A percentile compares a stretch with the other conserved stretches of the same genome.
Conservation (phyloP, 2,113 vertebrate genomes). For the Pseudonaja textilis region DNA sequence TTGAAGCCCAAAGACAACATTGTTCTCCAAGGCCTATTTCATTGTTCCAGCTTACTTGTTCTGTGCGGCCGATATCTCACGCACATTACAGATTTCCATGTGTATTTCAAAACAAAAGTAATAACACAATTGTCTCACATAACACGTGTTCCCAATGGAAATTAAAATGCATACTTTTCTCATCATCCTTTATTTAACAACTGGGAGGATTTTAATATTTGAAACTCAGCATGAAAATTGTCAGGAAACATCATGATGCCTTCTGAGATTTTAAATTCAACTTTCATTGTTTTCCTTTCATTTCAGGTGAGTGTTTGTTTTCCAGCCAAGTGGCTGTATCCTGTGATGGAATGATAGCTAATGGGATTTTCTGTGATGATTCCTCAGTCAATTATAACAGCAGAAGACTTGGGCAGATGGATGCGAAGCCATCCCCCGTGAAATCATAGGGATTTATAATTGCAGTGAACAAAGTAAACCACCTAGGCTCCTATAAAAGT, state of each 20-base stretch:
- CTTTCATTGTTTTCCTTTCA: slow-evolving; percentile 35
- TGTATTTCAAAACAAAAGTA: slow-evolving; percentile 25
- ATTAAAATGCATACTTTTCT: slow-evolving; percentile 33
- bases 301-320: slow-evolving; percentile 30
- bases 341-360: slow-evolving; percentile 22
- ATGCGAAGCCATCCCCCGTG: slow-evolving; percentile 18
- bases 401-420: slow-evolving; percentile 15
- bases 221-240: slow-evolving; percentile 32
- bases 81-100: background rate
- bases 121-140: slow-evolving; percentile 28
- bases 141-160: slow-evolving; percentile 17
- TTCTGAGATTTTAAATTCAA: slow-evolving; percentile 26
- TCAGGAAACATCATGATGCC: slow-evolving; percentile 22
- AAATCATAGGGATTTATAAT: slow-evolving; percentile 9
- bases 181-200: slow-evolving; percentile 40
- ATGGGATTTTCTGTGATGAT: slow-evolving; percentile 28
- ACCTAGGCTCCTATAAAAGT: background rate
- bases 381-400: slow-evolving; percentile 21
- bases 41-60: background rate
- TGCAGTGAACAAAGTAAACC: background rate
- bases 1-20: background rate
- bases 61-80: background rate
- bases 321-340: slow-evolving; percentile 22
- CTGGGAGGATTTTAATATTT: slow-evolving; percentile 33
- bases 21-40: background rate